Percentiles rank a stretch among this genome's conserved stretches.
Evolutionary conservation across 92 coral and sea anemone genomes (phyloP).

Genomic region (Heliopora coerulea): DNA sequence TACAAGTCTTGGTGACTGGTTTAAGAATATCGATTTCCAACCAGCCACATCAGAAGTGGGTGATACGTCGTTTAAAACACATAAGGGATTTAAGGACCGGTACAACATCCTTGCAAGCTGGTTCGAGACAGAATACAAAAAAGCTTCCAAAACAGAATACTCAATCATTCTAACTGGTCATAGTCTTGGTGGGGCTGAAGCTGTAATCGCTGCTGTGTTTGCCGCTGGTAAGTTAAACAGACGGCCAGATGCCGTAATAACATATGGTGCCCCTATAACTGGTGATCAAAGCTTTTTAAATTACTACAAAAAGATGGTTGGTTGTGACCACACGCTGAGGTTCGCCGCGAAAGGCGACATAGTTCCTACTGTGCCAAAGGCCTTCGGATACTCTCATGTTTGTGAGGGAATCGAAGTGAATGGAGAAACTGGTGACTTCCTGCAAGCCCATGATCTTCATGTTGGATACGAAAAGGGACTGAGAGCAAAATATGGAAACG

Average conservation of each 20-base stretch:
- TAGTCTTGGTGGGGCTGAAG: constrained; percentile 30
- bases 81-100: constrained; percentile 14
- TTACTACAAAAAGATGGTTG: constrained; percentile 18
- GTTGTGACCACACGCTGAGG: constrained; percentile 16
- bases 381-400: constrained; percentile 19
- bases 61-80: neutral
- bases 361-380: constrained; percentile 14
- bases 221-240: constrained; percentile 27
- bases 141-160: neutral
- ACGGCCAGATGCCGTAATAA: constrained; percentile 24
- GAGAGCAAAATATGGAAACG: neutral
- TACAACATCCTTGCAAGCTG: constrained; percentile 2
- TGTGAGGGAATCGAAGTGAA: constrained; percentile 3
- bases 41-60: neutral
- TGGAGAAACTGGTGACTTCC: constrained; percentile 15
- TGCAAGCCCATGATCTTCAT: constrained; percentile 18
- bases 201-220: constrained; percentile 13
- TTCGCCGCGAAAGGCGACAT: constrained; percentile 17
- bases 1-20: constrained; percentile 15
- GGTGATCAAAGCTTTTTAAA: constrained; percentile 8
- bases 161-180: constrained; percentile 31
- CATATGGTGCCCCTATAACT: constrained; percentile 17
- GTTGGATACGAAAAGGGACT: constrained; percentile 21
- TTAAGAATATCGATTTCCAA: constrained; percentile 3
- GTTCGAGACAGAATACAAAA: constrained; percentile 22